Percentiles rank a stretch among this genome's conserved stretches.
phyloP scores from a whole-genome alignment of 2,888 invertebrate genomes.

The Leptopilina syphax region DNA sequence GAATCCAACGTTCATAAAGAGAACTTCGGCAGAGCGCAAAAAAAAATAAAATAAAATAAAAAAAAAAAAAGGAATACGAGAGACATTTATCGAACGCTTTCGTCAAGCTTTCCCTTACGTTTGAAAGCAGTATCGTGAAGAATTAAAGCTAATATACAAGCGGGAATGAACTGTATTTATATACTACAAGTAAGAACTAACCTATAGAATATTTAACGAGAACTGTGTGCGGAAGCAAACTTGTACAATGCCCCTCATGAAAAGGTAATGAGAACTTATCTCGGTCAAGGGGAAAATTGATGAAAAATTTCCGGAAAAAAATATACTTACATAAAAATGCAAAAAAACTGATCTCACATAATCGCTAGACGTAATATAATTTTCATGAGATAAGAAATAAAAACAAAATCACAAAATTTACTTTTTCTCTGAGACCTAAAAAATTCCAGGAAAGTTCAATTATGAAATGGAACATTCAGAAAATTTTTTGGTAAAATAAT shows the following conservation, averaged over 20 bases:
- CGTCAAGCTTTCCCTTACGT: conserved; percentile 27
- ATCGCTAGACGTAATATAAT: no score
- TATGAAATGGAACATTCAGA: no score
- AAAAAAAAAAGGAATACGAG: neutral
- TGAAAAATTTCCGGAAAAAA: neutral
- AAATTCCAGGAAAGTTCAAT: no score
- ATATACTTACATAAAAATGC: neutral
- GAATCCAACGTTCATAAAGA: neutral
- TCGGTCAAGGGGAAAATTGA: conserved; percentile 14
- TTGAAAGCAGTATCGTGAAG: conserved; percentile 19
- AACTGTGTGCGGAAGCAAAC: neutral
- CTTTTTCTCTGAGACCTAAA: no score
- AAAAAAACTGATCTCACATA: neutral
- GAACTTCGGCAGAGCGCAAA: conserved; percentile 10
- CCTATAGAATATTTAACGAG: conserved; percentile 23
- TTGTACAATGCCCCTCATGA: conserved; percentile 26
- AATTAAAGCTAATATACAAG: conserved; percentile 29
- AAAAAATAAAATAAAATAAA: no score
- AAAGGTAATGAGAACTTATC: conserved; percentile 11
- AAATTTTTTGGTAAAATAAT: no score
- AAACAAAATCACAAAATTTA: no score
- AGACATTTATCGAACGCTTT: conserved; percentile 36
- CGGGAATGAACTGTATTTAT: conserved; percentile 14
- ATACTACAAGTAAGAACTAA: conserved; percentile 12
- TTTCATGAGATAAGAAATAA: no score